Evolutionary conservation across 1,140 invertebrate species (phyloP), one percentile per base, ranked within the genome.

Genomic region (Bombus superbus): DNA sequence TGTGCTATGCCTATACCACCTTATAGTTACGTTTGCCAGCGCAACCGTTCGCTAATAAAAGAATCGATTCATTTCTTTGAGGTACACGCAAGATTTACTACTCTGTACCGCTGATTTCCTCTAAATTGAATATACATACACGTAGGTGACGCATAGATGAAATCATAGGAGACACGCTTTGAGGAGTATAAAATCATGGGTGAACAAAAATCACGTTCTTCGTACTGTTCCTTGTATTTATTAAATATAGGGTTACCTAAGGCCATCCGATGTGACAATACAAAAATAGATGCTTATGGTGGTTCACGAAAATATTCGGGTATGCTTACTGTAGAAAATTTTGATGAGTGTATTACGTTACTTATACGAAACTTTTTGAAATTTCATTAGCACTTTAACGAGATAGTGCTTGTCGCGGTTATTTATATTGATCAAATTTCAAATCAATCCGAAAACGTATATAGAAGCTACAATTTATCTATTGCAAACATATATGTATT

Each of bases 21-120:
- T 74, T 44, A 74, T 73, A 59, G 86, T 88, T 88, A 84, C 86
- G 69, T 62, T 83, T 47, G 72, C 53, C 66, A 86, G 71, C 66
- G 75, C 86, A 28, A 22, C 22, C 32, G 5, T 35, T 42, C 18
- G 47, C 18, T 80, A 81, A 57, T 72, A n/a, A 57, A 57, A 57
- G 66, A 81, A 72, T 68, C 18, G 32, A 47, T 72, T 42, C 47
- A 28, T 57, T 57, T 62, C 77, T 79, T 68, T 66, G 42, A 79
- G 9, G 32, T 35, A 42, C 15, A 8, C 3, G 10, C 15, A 64
- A 64, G 4, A 62, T 64, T 64, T 25, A 40, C 68, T 72, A n/a
- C 28, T 40, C 25, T 81, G 38, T 53, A 18, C 11, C 44, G 22
- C 28, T 32, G 25, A 81, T 72, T 59, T 72, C 57, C 13, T n/a